Base-by-base conservation (phyloP, 2,113 vertebrate species). In the Pardalotus punctatus region DNA sequence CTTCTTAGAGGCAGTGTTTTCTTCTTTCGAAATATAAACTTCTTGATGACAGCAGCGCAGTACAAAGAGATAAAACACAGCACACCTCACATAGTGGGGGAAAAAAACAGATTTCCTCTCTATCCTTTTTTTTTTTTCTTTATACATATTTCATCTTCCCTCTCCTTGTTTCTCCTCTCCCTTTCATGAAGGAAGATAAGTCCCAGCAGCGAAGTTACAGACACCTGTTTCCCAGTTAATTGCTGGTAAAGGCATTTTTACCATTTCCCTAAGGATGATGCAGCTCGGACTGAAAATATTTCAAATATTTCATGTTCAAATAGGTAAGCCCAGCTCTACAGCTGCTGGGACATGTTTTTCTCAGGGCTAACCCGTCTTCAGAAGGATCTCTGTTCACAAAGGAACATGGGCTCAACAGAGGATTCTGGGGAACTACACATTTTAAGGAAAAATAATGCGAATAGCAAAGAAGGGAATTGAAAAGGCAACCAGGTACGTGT, bases 181-280 rank as follows among this genome's bases (percentile, higher is more conserved):
- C 60, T 83, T 62, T 91, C 86, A 86, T 81, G 74, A 70, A 43
- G 47, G 48, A 85, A 81, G 48, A 62, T 69, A 74, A 94, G 67
- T 67, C 64, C 72, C 6, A 66, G 33, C 36, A 95, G 35, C 62
- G 74, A 88, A 90, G 77, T 66, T 67, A 61, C 40, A 86, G 71
- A 77, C 71, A 94, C 60, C 86, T 86, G 87, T 78, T 95, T 86
- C 67, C 47, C 71, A 78, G 56, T 74, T 96, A 97, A 94, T 88
- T 92, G 86, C 64, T n/a, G 24, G 74, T 71, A 81, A 91, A 95
- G 47, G 31, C 21, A 33, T 45, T 94, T 94, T 76, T 64, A 79
- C 24, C 10, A 29, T 79, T 88, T 94, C 81, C 94, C 92, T 38
- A 66, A 82, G 74, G 79, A 51, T 51, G 47, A 36, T 35, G 38